phyloP scores from a whole-genome alignment of 2,888 invertebrate species.

The Keiferia lycopersicella region DNA sequence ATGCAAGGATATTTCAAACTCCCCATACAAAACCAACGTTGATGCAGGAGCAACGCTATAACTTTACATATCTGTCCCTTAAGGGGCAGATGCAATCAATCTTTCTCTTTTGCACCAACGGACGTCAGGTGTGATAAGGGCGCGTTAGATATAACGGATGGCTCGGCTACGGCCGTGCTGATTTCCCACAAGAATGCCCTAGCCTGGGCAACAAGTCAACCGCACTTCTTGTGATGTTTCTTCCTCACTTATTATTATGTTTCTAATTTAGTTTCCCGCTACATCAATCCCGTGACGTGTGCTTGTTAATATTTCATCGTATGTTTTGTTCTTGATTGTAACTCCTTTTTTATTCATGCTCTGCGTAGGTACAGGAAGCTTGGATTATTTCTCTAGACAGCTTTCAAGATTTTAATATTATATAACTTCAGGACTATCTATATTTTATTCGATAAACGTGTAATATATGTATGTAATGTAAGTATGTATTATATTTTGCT shows the following conservation, averaged over 20 bases:
- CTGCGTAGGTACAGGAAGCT: not conserved
- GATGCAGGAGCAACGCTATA: too few species aligned
- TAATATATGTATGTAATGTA: too few species aligned
- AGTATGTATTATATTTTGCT: too few species aligned
- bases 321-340: constrained; percentile 16
- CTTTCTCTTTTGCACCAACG: too few species aligned
- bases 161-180: constrained; percentile 61
- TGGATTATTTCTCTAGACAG: not conserved
- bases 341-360: not conserved
- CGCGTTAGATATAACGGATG: constrained; percentile 65
- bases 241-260: constrained; percentile 43
- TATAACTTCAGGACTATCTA: too few species aligned
- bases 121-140: too few species aligned
- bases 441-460: too few species aligned
- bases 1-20: too few species aligned
- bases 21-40: too few species aligned
- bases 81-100: too few species aligned
- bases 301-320: constrained; percentile 42
- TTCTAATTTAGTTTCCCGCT: constrained; percentile 54
- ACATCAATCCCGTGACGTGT: constrained; percentile 45
- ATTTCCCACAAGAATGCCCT: constrained; percentile 73
- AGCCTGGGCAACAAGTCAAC: constrained; percentile 65
- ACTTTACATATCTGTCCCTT: too few species aligned
- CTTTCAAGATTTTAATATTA: not conserved
- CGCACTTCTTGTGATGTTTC: constrained; percentile 43